Evolutionary conservation across 2,797 vertebrate species (phyloP).

Genomic region (Micropoecilia bifurca): DNA sequence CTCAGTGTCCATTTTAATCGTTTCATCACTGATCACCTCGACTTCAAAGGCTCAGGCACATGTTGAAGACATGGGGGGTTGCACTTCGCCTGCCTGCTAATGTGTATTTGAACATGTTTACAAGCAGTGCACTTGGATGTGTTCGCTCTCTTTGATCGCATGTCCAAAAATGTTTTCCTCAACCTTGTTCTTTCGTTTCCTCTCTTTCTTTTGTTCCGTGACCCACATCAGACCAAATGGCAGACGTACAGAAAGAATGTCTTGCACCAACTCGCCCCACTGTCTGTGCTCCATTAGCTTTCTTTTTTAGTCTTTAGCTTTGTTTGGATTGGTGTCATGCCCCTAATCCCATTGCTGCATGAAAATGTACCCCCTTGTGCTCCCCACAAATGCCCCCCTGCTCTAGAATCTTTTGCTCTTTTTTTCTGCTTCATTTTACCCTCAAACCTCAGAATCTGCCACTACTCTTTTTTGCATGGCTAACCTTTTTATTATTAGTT

Average conservation of each 20-base stretch:
- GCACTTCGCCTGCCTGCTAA: background rate
- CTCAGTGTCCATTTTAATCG: slow-evolving; percentile 41
- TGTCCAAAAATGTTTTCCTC: slow-evolving; percentile 10
- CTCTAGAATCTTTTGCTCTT: slow-evolving; percentile 33
- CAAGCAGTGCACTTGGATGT: background rate
- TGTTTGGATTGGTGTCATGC: slow-evolving; percentile 79
- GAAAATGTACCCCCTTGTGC: slow-evolving; percentile 46
- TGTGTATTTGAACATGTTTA: background rate
- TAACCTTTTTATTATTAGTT: slow-evolving; percentile 3
- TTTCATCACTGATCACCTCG: slow-evolving; percentile 44
- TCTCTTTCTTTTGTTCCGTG: background rate
- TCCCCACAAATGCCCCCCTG: slow-evolving; percentile 38
- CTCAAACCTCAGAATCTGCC: slow-evolving; percentile 27
- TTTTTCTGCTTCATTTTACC: slow-evolving; percentile 23
- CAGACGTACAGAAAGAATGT: slow-evolving; percentile 6
- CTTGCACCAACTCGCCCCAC: slow-evolving; percentile 24
- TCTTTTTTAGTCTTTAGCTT: slow-evolving; percentile 68
- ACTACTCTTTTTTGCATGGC: background rate
- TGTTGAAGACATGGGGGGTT: slow-evolving; percentile 14
- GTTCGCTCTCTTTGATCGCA: slow-evolving; percentile 3
- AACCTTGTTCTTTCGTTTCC: slow-evolving; percentile 3
- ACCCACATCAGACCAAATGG: slow-evolving; percentile 19
- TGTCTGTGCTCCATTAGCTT: slow-evolving; percentile 69
- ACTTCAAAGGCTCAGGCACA: slow-evolving; percentile 46
- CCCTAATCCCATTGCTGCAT: slow-evolving; percentile 69